Evolutionary conservation across 2,888 invertebrate genomes (phyloP), one percentile per base, ranked within the genome.

Genomic region (Cremastinae sp.): DNA sequence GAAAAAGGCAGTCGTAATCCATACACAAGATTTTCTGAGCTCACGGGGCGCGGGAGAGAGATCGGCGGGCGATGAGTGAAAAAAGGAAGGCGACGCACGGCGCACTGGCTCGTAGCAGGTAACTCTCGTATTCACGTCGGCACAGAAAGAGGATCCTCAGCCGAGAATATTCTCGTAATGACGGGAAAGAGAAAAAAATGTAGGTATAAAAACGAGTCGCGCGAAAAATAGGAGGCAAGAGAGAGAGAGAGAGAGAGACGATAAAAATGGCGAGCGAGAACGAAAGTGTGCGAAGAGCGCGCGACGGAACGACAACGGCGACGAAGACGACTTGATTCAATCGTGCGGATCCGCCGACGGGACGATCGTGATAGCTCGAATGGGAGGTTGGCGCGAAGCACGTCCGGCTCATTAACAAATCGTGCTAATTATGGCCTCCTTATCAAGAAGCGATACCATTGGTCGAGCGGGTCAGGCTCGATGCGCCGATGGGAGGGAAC

Each of bases 371-470:
- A 38, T 51, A 14, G 53, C 54, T 22, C 20, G 54, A 56, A 59
- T 16, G 22, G 47, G 16, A 47, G 59, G 38, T 47, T 45, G 34
- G 38, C 45, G 62, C 41, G 56, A 45, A 51, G 59, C 28, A 53
- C 74, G 81, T 76, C 66, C 78, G 74, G 75, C 81, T 86, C 85
- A 85, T 88, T 87, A 88, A 87, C 85, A 83, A 87, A 87, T 84
- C 86, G 80, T 71, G 84, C 81, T 88, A 88, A 88, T 88, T 87
- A 88, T 85, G 86, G 84, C 82, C 78, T 80, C 74, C 81, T 86
- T 88, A 88, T 88, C 88, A 85, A 68, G 74, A 49, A 59, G 64
- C 72, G 62, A 75, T 72, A 66, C 80, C 84, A 87, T 87, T 88
- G 88, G 87, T 62, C 81, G 84, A 75, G 74, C 72, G 51, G 47